Base-by-base conservation (phyloP, 2,888 invertebrate genomes). In the Drosophila affinis region DNA sequence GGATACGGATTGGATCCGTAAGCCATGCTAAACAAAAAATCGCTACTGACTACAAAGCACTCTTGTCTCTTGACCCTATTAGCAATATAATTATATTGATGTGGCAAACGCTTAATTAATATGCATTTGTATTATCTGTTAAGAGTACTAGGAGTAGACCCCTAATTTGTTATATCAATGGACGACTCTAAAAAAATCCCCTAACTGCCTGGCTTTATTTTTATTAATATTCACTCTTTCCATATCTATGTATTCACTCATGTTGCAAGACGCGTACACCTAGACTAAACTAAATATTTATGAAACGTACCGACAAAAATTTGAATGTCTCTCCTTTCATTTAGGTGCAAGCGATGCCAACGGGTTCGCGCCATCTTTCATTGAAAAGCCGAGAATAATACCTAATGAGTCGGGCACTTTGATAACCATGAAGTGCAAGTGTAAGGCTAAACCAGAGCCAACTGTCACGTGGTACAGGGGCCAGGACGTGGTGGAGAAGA, bases 351-450 rank as follows among this genome's bases (percentile, higher is more conserved):
- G 97, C 93, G 97, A 97, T 93, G 97, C 96, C 86, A 91, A 91
- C 91, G 98, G 98, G 91, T 97, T 97, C 93, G 97, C 98, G 87
- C 99, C 99, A 79, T 97, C 98, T 73, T 99, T 99, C 93, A 95
- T 98, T 91, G 98, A 98, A 93, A 99, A 99, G 94, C 99, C 99
- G 78, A 96, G 97, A 93, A 99, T 99, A 93, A 98, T 99, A 94
- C 99, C 99, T 91, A 98, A 98, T 93, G 98, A 98, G 93, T 97
- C 96, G 91, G 99, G 98, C 88, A 98, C 98, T 83, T 95, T 98
- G 89, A 98, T 99, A 89, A 96, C 98, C 75, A 98, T 99, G 97
- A 97, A 98, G 93, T 99, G 99, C 93, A 96, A 96, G 91, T 97
- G 97, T 93, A 97, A 96, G 93, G 98, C 98, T 52, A 97, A 97